Evolutionary conservation across 2,113 vertebrate genomes (phyloP).

Genomic region (Octodon degus): DNA sequence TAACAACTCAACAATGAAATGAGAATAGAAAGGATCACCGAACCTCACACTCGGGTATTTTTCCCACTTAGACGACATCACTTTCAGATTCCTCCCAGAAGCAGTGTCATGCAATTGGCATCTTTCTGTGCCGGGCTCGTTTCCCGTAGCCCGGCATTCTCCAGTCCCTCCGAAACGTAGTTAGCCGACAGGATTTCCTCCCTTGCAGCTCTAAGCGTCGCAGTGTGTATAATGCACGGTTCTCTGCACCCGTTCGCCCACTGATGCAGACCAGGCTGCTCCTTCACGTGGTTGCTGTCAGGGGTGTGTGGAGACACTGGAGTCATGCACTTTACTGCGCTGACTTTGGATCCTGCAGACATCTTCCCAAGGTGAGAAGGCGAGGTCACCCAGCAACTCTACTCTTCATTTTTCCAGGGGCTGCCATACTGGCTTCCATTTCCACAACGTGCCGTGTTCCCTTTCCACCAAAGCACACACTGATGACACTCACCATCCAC

Average conservation of each 20-base stretch:
- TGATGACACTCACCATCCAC: no score
- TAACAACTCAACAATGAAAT: not conserved
- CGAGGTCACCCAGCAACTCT: not conserved
- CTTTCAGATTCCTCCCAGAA: not conserved
- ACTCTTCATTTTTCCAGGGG: not conserved
- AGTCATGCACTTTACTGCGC: not conserved
- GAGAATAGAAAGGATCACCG: not conserved
- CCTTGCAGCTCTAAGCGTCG: not conserved
- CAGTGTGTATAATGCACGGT: no score
- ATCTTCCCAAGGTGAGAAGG: not conserved
- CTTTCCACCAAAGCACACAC: not conserved
- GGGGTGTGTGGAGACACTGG: no score
- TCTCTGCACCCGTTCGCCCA: no score
- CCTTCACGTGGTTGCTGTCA: not conserved
- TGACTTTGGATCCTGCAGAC: not conserved
- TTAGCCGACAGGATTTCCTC: not conserved
- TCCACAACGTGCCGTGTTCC: not conserved
- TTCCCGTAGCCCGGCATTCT: not conserved
- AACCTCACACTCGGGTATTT: not conserved
- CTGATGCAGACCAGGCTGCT: fast-evolving
- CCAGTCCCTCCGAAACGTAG: not conserved
- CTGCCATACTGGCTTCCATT: not conserved
- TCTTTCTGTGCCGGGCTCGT: no score
- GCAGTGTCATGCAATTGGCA: not conserved
- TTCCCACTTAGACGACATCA: slow-evolving; percentile 22